A percentile compares a stretch with the other conserved stretches of the same genome.
Evolutionary conservation across 2,113 vertebrate species (phyloP).

Genomic region (Brachyistius frenatus): DNA sequence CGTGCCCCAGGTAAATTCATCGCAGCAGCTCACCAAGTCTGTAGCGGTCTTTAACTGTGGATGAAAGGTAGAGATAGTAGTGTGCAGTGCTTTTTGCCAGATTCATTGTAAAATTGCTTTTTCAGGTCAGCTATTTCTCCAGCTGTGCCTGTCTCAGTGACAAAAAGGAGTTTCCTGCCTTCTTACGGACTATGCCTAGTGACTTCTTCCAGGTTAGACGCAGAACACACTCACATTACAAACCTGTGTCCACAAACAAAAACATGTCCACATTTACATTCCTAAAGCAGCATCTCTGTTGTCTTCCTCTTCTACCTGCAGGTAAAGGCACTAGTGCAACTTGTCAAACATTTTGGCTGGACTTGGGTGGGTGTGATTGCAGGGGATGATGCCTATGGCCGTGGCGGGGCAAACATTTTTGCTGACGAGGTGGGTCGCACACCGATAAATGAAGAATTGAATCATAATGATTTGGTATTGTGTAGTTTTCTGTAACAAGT

Average conservation of each 20-base stretch:
- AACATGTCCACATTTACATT: background rate
- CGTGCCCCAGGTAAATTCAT: slow-evolving; percentile 81
- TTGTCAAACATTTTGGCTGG: slow-evolving; percentile 86
- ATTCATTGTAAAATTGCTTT: background rate
- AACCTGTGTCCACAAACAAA: background rate
- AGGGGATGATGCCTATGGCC: slow-evolving; percentile 86
- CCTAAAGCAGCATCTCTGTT: background rate
- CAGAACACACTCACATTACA: background rate
- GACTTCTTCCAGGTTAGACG: slow-evolving; percentile 84
- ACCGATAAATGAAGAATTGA: background rate
- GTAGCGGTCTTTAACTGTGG: background rate
- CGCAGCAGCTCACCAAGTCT: background rate
- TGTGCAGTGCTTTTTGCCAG: background rate
- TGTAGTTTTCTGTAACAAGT: background rate
- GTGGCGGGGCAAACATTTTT: slow-evolving; percentile 84
- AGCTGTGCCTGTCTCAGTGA: slow-evolving; percentile 86
- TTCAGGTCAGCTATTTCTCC: slow-evolving; percentile 87
- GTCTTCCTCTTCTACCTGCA: slow-evolving; percentile 28
- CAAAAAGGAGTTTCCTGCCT: slow-evolving; percentile 84
- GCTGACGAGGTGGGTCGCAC: slow-evolving; percentile 65
- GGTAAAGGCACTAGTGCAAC: slow-evolving; percentile 82
- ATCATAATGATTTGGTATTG: background rate
- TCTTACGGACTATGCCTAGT: slow-evolving; percentile 87
- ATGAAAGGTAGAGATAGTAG: background rate
- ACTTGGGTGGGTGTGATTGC: slow-evolving; percentile 86